Evolutionary conservation across 2,888 invertebrate species (phyloP).

Genomic region (Tenthredo scrophulariae): DNA sequence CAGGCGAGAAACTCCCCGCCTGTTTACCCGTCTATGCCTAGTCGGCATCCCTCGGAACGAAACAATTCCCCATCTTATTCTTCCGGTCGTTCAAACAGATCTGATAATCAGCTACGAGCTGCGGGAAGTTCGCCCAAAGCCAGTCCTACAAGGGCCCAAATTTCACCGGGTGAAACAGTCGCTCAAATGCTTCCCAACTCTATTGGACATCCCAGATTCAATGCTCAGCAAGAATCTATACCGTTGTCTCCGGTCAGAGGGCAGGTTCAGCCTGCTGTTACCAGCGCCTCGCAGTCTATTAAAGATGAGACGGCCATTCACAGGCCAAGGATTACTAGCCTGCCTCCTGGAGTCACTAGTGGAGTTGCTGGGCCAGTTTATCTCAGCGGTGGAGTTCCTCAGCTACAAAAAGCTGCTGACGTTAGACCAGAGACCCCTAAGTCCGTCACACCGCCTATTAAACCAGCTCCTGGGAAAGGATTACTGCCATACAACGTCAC

Average conservation of each 20-base stretch:
- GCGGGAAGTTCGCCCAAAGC: constrained; percentile 79
- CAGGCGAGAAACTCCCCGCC: constrained; percentile 72
- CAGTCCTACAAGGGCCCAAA: constrained; percentile 68
- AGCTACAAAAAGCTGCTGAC: constrained; percentile 69
- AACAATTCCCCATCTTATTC: constrained; percentile 69
- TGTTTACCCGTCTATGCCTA: constrained; percentile 60
- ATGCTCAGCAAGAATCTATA: constrained; percentile 60
- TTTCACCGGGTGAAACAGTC: constrained; percentile 59
- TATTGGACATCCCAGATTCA: constrained; percentile 60
- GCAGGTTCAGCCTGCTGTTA: constrained; percentile 75
- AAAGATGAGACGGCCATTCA: constrained; percentile 65
- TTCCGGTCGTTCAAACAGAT: constrained; percentile 65
- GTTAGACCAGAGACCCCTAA: constrained; percentile 59
- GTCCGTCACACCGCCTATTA: constrained; percentile 70
- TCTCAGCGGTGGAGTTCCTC: constrained; percentile 73
- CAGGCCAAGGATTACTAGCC: constrained; percentile 74
- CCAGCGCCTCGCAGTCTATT: constrained; percentile 68
- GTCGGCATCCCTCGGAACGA: constrained; percentile 58
- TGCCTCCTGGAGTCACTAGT: constrained; percentile 75
- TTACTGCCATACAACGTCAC: constrained; percentile 93
- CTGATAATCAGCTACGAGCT: constrained; percentile 57
- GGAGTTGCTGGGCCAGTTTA: constrained; percentile 74
- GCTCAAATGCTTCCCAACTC: constrained; percentile 63
- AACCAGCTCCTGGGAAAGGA: constrained; percentile 81
- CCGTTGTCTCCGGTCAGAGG: constrained; percentile 70